phyloP scores from a whole-genome alignment of 64 coral and sea anemone species.

The Cladopsammia gracilis region DNA sequence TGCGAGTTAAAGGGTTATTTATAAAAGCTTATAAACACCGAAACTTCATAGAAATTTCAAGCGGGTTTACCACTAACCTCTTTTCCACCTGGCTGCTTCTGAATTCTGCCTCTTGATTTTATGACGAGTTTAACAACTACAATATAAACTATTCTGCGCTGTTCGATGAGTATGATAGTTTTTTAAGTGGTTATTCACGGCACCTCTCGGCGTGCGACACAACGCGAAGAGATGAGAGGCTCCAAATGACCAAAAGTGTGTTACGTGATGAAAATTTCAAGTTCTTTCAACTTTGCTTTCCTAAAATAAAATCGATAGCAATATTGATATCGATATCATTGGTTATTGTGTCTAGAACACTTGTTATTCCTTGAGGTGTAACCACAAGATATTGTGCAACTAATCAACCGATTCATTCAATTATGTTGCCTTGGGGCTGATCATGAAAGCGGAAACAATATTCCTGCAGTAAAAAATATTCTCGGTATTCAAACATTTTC shows the following conservation, averaged over 20 bases:
- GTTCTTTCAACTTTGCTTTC: conserved; percentile 18
- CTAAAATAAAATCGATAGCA: neutral
- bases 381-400: conserved; percentile 15
- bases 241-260: neutral
- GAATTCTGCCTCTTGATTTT: neutral
- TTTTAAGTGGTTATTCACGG: neutral
- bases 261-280: neutral
- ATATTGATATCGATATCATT: neutral
- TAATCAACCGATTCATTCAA: neutral
- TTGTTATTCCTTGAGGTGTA: neutral
- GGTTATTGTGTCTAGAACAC: neutral
- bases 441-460: neutral
- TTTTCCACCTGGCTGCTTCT: conserved; percentile 29
- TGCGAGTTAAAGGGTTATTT: no score
- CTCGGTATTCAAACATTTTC: no score
- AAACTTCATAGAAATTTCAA: neutral
- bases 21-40: no score
- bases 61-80: neutral
- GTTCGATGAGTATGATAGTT: neutral
- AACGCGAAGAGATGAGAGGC: neutral
- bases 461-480: neutral
- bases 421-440: neutral
- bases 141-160: neutral
- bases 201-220: no score
- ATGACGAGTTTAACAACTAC: neutral